phyloP scores from a whole-genome alignment of 2,113 vertebrate species.

The Panthera tigris region DNA sequence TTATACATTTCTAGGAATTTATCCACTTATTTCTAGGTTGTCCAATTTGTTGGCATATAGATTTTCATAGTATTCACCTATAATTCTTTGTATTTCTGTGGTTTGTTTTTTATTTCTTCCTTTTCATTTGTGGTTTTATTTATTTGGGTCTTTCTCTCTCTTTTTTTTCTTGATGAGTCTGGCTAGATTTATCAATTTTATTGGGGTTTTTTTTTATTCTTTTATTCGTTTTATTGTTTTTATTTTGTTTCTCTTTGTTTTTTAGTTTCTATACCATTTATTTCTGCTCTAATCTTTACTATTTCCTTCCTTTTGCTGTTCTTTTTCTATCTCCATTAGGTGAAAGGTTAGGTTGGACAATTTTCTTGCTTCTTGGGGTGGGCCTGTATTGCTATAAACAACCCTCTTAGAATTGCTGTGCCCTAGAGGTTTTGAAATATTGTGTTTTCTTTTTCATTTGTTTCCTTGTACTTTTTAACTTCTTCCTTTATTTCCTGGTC shows the following conservation, averaged over 20 bases:
- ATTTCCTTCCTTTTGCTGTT: neutral
- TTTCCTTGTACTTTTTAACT: neutral
- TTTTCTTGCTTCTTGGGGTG: neutral
- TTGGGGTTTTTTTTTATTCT: neutral
- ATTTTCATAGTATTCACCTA: neutral
- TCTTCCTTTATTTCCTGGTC: neutral
- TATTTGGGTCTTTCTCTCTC: neutral
- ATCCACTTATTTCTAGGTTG: neutral
- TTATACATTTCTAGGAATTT: neutral
- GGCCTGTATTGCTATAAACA: neutral
- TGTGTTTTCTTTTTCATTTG: neutral
- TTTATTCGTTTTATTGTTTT: neutral
- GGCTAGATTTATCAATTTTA: neutral
- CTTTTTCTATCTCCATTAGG: neutral
- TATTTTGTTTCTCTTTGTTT: neutral
- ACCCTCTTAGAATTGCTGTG: neutral
- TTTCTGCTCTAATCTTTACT: neutral
- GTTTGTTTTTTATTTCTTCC: neutral
- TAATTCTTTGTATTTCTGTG: neutral
- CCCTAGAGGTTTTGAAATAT: neutral
- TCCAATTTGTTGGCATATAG: neutral
- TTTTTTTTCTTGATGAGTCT: neutral
- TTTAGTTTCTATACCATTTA: neutral
- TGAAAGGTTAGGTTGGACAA: neutral
- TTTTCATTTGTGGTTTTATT: neutral